These are phyloP conservation scores for Misgurnus anguillicaudatus DNA, from an alignment of 2,113 vertebrate genomes.

Conservation along the genomic window DNA sequence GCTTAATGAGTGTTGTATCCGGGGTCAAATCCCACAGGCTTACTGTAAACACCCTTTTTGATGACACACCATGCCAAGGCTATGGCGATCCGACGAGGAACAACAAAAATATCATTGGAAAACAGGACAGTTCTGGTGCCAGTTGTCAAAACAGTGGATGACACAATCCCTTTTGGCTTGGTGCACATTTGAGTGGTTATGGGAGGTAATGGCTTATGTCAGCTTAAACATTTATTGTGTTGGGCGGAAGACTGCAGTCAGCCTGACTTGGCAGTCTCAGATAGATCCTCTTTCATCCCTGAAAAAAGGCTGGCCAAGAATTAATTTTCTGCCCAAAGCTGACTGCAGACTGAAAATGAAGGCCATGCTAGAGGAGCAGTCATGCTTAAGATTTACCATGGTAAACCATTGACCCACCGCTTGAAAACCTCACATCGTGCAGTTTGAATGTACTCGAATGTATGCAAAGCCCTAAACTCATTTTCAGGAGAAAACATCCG, in stretches of 20 bases:
- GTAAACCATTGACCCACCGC: slow-evolving; percentile 38
- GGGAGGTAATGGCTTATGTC: slow-evolving; percentile 67
- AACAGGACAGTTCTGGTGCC: slow-evolving; percentile 44
- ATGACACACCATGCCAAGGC: slow-evolving; percentile 60
- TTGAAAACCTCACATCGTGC: slow-evolving; percentile 22
- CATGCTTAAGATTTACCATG: slow-evolving; percentile 41
- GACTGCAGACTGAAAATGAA: slow-evolving; percentile 33
- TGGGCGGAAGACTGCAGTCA: slow-evolving; percentile 65
- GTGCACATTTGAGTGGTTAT: slow-evolving; percentile 56
- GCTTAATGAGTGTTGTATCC: slow-evolving; percentile 21
- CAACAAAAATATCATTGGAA: slow-evolving; percentile 46
- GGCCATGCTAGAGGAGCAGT: slow-evolving; percentile 28
- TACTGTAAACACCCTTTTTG: slow-evolving; percentile 56
- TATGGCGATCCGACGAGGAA: slow-evolving; percentile 45
- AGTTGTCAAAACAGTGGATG: slow-evolving; percentile 53
- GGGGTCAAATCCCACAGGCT: slow-evolving; percentile 31
- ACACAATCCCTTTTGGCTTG: slow-evolving; percentile 62
- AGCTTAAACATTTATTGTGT: slow-evolving; percentile 69
- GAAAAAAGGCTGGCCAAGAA: slow-evolving; percentile 50
- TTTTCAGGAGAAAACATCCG: background rate
- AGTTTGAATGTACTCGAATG: slow-evolving; percentile 31
- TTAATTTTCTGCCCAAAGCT: slow-evolving; percentile 45
- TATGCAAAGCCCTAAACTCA: slow-evolving; percentile 7
- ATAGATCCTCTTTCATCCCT: slow-evolving; percentile 60
- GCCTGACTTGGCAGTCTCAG: slow-evolving; percentile 67